These are phyloP conservation scores for Ctenicera cuprea DNA, from an alignment of 2,888 invertebrate species.

Conservation along the genomic window DNA sequence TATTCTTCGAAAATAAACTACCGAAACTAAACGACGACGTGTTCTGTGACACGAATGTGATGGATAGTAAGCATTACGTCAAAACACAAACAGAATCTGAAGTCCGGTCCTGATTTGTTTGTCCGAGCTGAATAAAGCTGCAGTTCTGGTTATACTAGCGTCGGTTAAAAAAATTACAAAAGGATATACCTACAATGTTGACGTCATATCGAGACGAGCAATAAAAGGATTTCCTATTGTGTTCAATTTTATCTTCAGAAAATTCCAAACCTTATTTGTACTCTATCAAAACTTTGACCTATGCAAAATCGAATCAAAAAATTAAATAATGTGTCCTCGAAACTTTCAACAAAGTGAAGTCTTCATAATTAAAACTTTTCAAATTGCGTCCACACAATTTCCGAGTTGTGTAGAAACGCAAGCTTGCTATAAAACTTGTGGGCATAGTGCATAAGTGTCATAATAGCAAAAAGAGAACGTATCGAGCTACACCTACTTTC, in stretches of 20 bases:
- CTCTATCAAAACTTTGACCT: no score
- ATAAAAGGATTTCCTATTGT: constrained; percentile 13
- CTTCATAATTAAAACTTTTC: constrained; percentile 14
- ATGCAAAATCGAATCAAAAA: no score
- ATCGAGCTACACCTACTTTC: constrained; percentile 58
- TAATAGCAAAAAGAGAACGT: constrained; percentile 55
- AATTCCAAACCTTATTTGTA: constrained; percentile 2
- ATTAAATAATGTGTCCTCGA: background rate
- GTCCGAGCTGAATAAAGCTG: no score
- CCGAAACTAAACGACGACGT: no score
- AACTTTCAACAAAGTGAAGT: constrained; percentile 8
- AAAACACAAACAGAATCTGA: no score
- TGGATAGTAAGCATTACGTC: no score
- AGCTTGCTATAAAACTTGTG: background rate
- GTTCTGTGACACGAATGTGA: no score
- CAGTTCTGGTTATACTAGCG: no score
- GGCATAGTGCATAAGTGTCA: constrained; percentile 37
- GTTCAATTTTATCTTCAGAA: background rate
- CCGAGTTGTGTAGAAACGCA: constrained; percentile 41
- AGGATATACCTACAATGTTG: background rate
- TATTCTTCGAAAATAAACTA: no score
- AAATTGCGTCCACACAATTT: constrained; percentile 25
- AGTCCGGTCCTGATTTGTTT: no score
- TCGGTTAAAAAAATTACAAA: background rate
- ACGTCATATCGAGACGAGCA: background rate